A percentile compares a stretch with the other conserved stretches of the same genome.
Evolutionary conservation across 2,797 vertebrate species (phyloP).

Genomic region (Chelon auratus): DNA sequence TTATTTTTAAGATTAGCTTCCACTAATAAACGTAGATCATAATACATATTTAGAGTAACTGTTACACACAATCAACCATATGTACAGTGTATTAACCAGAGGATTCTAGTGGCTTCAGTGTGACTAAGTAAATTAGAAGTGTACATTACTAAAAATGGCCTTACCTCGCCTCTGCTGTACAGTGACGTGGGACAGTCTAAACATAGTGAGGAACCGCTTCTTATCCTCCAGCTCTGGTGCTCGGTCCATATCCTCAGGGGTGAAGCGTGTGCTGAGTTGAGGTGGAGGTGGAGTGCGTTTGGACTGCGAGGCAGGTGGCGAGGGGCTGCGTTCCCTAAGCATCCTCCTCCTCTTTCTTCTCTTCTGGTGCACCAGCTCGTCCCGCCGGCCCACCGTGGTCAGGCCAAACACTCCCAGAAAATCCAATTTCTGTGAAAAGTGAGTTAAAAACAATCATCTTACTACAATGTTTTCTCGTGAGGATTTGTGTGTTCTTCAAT

Average conservation of each 20-base stretch:
- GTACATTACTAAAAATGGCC: neutral
- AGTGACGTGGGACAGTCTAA: constrained; percentile 95
- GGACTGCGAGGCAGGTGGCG: constrained; percentile 86
- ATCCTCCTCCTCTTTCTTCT: constrained; percentile 93
- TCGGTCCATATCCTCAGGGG: constrained; percentile 95
- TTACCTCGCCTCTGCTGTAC: constrained; percentile 93
- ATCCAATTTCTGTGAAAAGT: constrained; percentile 90
- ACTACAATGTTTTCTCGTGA: neutral
- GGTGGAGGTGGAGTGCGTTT: constrained; percentile 90
- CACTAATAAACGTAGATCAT: constrained; percentile 25
- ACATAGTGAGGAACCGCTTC: constrained; percentile 95
- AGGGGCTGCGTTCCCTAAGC: constrained; percentile 95
- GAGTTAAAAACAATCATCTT: neutral
- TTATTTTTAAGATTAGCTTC: constrained; percentile 38
- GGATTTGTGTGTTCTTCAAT: constrained; percentile 4
- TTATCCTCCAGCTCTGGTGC: constrained; percentile 97
- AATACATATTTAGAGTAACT: neutral
- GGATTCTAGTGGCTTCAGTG: neutral
- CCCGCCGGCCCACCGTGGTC: constrained; percentile 91
- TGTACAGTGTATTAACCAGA: neutral
- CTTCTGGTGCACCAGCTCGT: constrained; percentile 93
- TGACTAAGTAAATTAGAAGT: constrained; percentile 3
- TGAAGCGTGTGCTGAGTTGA: constrained; percentile 92
- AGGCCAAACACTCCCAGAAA: constrained; percentile 93
- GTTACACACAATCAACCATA: constrained; percentile 6